Conservation (phyloP, 2,797 vertebrate genomes). For the Gymnodraco acuticeps region DNA sequence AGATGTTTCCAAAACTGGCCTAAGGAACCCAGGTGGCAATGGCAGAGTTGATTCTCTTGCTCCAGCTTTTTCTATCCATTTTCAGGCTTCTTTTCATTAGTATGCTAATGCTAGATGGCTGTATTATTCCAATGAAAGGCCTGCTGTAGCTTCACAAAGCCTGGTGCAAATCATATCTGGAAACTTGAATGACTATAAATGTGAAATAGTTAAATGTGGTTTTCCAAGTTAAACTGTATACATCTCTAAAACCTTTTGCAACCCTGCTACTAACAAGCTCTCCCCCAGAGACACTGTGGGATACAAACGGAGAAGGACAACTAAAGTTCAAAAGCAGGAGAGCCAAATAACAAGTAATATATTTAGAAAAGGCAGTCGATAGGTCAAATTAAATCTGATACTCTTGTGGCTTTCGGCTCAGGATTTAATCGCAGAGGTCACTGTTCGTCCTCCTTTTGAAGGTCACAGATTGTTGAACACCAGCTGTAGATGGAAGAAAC, state of each 20-base stretch:
- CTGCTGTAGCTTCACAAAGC: slow-evolving; percentile 7
- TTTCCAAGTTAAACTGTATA: slow-evolving; percentile 11
- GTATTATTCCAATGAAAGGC: background rate
- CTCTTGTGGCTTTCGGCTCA: background rate
- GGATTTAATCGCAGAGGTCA: slow-evolving; percentile 41
- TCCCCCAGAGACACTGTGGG: slow-evolving; percentile 9
- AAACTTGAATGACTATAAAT: slow-evolving; percentile 23
- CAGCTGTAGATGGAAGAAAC: slow-evolving; percentile 53
- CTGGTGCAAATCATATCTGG: background rate
- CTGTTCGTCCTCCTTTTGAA: slow-evolving; percentile 48
- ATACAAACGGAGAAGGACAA: slow-evolving; percentile 1
- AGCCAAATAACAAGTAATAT: slow-evolving; percentile 2
- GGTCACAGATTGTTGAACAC: slow-evolving; percentile 65
- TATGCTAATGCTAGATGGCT: slow-evolving; percentile 8
- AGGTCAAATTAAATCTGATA: slow-evolving; percentile 10
- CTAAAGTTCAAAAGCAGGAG: background rate
- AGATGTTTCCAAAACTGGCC: slow-evolving; percentile 3
- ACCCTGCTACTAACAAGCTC: slow-evolving; percentile 8
- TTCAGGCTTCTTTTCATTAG: slow-evolving; percentile 8
- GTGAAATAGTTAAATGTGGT: slow-evolving; percentile 5
- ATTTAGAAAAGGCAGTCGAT: background rate
- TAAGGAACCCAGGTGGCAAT: background rate
- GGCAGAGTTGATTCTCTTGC: slow-evolving; percentile 1
- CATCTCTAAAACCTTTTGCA: slow-evolving; percentile 6
- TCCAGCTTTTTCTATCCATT: background rate